Percentiles rank a stretch among this genome's conserved stretches.
Conservation (phyloP, 2,888 invertebrate genomes). For the Darwinula stevensoni region DNA sequence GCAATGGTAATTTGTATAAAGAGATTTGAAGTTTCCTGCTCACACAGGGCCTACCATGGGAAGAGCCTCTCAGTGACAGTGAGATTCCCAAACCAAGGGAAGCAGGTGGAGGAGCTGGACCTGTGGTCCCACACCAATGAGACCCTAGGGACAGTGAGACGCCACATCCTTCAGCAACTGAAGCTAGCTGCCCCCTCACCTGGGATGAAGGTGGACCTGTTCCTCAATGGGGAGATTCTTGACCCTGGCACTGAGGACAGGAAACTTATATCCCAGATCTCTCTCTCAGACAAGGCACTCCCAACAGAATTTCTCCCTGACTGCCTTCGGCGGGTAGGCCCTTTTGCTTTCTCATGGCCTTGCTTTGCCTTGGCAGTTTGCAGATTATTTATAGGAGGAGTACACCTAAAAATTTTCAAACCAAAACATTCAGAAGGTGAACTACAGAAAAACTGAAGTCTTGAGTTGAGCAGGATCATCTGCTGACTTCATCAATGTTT, state of each 20-base stretch:
- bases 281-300: conserved; percentile 49
- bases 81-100: conserved; percentile 56
- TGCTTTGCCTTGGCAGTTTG: no score
- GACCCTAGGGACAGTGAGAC: conserved; percentile 53
- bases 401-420: no score
- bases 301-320: no score
- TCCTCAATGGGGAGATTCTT: conserved; percentile 56
- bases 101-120: conserved; percentile 59
- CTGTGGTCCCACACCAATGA: conserved; percentile 79
- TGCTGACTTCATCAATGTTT: no score
- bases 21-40: no score
- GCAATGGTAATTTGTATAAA: no score
- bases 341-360: no score
- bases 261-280: conserved; percentile 54
- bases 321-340: no score
- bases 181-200: conserved; percentile 1
- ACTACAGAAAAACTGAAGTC: no score
- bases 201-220: conserved; percentile 34
- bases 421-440: no score
- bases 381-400: no score
- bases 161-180: conserved; percentile 18
- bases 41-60: conserved; percentile 54
- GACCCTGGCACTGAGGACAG: conserved; percentile 52
- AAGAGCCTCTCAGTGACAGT: conserved; percentile 61
- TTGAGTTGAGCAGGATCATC: no score